phyloP scores from a whole-genome alignment of 1,140 invertebrate species.

The Nomia melanderi region DNA sequence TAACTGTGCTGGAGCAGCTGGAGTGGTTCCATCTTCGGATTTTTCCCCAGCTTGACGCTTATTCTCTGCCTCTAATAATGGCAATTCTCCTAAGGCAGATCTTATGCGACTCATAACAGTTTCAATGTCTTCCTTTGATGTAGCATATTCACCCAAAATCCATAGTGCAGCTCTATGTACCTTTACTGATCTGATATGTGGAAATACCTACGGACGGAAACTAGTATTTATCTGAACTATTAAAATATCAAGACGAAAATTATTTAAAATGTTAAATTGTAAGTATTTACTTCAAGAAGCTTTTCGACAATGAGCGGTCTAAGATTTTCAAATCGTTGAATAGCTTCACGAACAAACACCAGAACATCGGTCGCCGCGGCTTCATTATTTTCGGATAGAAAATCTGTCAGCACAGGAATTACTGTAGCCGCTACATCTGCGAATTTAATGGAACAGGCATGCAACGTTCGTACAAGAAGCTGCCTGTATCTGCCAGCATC shows the following conservation, averaged over 20 bases:
- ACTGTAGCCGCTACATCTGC: constrained; percentile 97
- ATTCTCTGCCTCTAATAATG: constrained; percentile 94
- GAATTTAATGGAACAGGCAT: constrained; percentile 98
- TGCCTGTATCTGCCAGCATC: constrained; percentile 98
- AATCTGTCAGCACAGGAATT: constrained; percentile 97
- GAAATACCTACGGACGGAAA: constrained; percentile 81
- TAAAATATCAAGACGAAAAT: no score
- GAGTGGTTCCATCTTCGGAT: constrained; percentile 79
- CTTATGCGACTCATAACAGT: constrained; percentile 90
- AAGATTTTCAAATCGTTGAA: constrained; percentile 94
- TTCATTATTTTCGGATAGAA: constrained; percentile 97
- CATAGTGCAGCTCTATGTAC: constrained; percentile 98
- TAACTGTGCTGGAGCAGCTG: constrained; percentile 82
- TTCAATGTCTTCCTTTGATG: constrained; percentile 88
- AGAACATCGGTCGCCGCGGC: constrained; percentile 96
- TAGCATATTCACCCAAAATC: constrained; percentile 98
- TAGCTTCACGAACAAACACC: constrained; percentile 96
- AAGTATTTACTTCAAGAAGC: constrained; percentile 81
- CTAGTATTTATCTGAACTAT: neutral
- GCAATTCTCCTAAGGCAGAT: constrained; percentile 91
- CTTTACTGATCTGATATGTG: constrained; percentile 90
- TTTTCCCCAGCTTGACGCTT: constrained; percentile 86
- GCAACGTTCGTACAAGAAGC: constrained; percentile 95
- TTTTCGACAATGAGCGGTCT: constrained; percentile 88
- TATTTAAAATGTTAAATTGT: no score